These are phyloP conservation scores for Agonopterix heracliana DNA, from an alignment of 2,888 invertebrate species.

Conservation along the genomic window DNA sequence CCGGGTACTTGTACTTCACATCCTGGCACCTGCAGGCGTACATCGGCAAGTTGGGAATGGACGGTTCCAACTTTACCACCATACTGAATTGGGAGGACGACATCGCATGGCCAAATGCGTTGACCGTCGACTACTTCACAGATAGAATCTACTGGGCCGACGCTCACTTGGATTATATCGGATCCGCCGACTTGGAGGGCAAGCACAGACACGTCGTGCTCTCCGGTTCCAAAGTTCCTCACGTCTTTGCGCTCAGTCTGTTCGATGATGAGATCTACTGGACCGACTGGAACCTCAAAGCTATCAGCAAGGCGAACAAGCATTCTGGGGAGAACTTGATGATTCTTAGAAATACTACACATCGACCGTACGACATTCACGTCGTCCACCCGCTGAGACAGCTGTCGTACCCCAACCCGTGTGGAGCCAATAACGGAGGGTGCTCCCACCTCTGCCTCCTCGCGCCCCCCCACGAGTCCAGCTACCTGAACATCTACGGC, in stretches of 20 bases:
- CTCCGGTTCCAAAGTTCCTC: constrained; percentile 89
- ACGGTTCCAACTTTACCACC: constrained; percentile 92
- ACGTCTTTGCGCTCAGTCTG: constrained; percentile 94
- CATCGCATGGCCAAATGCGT: constrained; percentile 98
- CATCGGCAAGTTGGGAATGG: constrained; percentile 98
- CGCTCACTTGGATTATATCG: constrained; percentile 98
- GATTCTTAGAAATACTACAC: constrained; percentile 91
- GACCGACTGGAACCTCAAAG: constrained; percentile 99
- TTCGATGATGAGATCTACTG: constrained; percentile 97
- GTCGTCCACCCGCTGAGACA: constrained; percentile 93
- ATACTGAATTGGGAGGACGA: constrained; percentile 95
- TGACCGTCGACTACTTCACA: constrained; percentile 97
- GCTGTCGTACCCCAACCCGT: constrained; percentile 90
- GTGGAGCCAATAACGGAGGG: constrained; percentile 93
- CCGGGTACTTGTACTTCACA: constrained; percentile 94
- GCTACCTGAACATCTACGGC: constrained; percentile 85
- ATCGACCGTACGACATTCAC: constrained; percentile 95
- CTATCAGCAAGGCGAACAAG: constrained; percentile 93
- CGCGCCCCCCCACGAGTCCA: constrained; percentile 86
- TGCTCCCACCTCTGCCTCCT: constrained; percentile 97
- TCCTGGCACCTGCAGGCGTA: constrained; percentile 98
- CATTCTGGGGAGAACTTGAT: constrained; percentile 87
- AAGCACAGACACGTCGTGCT: constrained; percentile 88
- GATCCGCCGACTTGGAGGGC: constrained; percentile 95
- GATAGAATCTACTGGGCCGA: constrained; percentile 98